A percentile compares a stretch with the other conserved stretches of the same genome.
These are phyloP conservation scores for Geococcyx californianus DNA, from an alignment of 2,113 vertebrate species.

Conservation along the genomic window DNA sequence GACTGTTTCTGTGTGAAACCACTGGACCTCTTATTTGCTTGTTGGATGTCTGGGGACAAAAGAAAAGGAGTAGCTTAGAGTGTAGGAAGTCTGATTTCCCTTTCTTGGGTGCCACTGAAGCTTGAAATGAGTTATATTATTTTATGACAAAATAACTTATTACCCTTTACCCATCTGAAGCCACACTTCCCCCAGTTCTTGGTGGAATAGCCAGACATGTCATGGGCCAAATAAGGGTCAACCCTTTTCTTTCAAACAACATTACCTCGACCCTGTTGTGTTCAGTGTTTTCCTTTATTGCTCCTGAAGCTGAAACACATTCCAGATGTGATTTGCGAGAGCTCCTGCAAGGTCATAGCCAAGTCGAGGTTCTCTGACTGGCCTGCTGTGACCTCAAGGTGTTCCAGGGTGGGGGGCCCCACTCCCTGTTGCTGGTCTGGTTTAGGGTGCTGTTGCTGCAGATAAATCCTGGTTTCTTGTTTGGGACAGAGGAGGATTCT, in stretches of 20 bases:
- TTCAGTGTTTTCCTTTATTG: conserved; percentile 68
- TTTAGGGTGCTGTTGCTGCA: neutral
- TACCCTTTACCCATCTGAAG: conserved; percentile 21
- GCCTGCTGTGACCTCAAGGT: conserved; percentile 58
- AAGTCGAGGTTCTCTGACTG: conserved; percentile 62
- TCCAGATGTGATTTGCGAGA: conserved; percentile 74
- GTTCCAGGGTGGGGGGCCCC: conserved; percentile 2
- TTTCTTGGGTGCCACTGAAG: neutral
- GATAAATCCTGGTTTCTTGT: conserved; percentile 38
- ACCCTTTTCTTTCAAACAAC: conserved; percentile 35
- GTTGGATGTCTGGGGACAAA: neutral
- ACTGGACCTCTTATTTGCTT: neutral
- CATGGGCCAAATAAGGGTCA: conserved; percentile 42
- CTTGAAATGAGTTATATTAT: neutral
- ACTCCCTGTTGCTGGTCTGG: conserved; percentile 1
- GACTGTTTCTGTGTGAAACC: neutral
- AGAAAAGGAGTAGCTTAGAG: neutral
- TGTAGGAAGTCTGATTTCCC: neutral
- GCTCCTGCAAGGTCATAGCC: conserved; percentile 65
- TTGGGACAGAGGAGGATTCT: neutral
- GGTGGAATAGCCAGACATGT: conserved; percentile 32
- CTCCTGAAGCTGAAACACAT: conserved; percentile 71
- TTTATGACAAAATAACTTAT: conserved; percentile 1
- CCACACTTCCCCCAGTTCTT: conserved; percentile 13
- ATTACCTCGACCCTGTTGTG: conserved; percentile 19